Base-by-base conservation (phyloP, 2,797 vertebrate genomes). In the Anableps anableps region DNA sequence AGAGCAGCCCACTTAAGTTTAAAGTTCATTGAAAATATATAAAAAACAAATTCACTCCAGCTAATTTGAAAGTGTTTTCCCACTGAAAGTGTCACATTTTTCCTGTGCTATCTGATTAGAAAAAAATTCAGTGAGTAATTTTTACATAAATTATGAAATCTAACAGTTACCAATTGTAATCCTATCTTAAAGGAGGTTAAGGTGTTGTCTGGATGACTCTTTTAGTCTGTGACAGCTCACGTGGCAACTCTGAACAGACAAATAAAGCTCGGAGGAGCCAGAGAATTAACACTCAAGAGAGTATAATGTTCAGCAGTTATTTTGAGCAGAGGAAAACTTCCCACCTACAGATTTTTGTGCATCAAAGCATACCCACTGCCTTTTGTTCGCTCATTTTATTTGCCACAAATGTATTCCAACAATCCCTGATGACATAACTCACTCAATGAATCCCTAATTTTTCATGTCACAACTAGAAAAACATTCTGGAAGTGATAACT, bases 261-360 rank as follows among this genome's bases (percentile, higher is more conserved):
- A 70, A 26, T 80, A 84, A 80, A 83, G 80, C 83, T 72, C n/a
- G 79, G 76, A 79, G 86, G 88, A 91, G 90, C 80, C 10, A 53
- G 78, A 48, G 86, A 84, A 92, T 92, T 83, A 91, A 82, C 88
- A 88, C 82, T 89, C 80, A 82, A 76, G 84, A 80, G 82, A 80
- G 78, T 29, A 45, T 47, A 83, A 78, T 4, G 13, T 72, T 78
- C 74, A 5, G 29, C 66, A 84, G 90, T 86, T 93, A 93, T 94
- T 93, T 89, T 86, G 58, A 87, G 88, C 78, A 78, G 80, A 41
- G 86, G 85, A 91, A 92, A 88, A 88, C 80, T 79, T 90, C 76
- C 86, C 85, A 85, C 84, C 84, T 70, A 90, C 88, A 88, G 80
- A 89, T 47, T 38, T 43, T 68, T 85, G 81, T 80, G 83, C 82